A percentile compares a stretch with the other conserved stretches of the same genome.
Evolutionary conservation across 1,140 invertebrate species (phyloP).

Genomic region (Bombus fervidus): DNA sequence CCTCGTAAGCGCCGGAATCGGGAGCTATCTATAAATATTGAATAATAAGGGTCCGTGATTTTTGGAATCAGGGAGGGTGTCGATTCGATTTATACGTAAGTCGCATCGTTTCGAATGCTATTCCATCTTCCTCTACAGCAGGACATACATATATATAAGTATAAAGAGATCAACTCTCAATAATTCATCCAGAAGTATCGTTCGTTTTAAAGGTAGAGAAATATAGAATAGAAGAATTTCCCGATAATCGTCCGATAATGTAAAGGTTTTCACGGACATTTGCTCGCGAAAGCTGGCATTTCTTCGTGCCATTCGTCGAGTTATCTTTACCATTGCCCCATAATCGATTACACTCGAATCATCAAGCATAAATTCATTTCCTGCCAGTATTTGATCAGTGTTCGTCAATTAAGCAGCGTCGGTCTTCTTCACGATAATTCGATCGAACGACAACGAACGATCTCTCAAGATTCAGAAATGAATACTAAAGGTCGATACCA

Average conservation of each 20-base stretch:
- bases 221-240: background rate
- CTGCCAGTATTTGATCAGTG: slow-evolving; percentile 22
- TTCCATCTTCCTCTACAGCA: background rate
- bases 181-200: background rate
- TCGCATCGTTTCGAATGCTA: background rate
- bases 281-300: slow-evolving; percentile 5
- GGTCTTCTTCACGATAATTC: slow-evolving; percentile 25
- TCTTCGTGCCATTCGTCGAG: background rate
- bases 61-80: background rate
- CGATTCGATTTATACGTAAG: background rate
- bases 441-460: slow-evolving; percentile 27
- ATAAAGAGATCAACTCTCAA: background rate
- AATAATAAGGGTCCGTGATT: slow-evolving; percentile 14
- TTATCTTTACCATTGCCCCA: background rate
- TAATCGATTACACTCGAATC: slow-evolving; percentile 34
- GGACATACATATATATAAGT: too few relatives aligned
- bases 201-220: background rate
- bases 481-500: slow-evolving; percentile 47
- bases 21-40: slow-evolving; percentile 51
- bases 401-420: slow-evolving; percentile 3
- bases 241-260: background rate
- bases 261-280: slow-evolving; percentile 15
- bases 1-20: slow-evolving; percentile 61
- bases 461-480: slow-evolving; percentile 28
- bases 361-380: slow-evolving; percentile 18